Evolutionary conservation across 1,140 invertebrate genomes (phyloP).

Genomic region (Argopecten irradians): DNA sequence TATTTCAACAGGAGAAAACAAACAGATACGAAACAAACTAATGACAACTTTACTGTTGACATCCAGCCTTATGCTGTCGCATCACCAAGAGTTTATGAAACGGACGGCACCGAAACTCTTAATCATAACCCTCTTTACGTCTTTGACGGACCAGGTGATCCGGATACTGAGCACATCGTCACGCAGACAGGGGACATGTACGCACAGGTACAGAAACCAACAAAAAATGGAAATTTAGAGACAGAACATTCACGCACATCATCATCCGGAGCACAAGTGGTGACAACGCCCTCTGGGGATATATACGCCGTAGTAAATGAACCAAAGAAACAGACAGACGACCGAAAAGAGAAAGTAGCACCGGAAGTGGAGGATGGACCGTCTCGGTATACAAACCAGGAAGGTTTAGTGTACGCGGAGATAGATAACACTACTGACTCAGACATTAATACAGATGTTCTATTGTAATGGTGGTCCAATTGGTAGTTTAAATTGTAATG

Average conservation of each 20-base stretch:
- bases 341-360: background rate
- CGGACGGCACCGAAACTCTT: background rate
- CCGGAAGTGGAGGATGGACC: background rate
- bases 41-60: background rate
- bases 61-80: conserved; percentile 3
- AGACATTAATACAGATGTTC: no score
- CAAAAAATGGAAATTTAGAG: background rate
- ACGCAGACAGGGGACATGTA: background rate
- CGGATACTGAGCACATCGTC: background rate
- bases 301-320: background rate
- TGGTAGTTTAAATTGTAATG: no score
- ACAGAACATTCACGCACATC: background rate
- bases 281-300: background rate
- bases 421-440: background rate
- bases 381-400: background rate
- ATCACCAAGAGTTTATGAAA: background rate
- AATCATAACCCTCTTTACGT: background rate
- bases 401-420: background rate
- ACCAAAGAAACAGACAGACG: background rate
- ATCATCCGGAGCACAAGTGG: background rate
- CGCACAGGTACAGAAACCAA: background rate
- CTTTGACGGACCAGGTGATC: background rate
- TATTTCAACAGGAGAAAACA: background rate
- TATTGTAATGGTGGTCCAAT: no score
- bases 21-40: background rate